Conservation (phyloP, 2,797 vertebrate species). For the Aselliscus stoliczkanus region DNA sequence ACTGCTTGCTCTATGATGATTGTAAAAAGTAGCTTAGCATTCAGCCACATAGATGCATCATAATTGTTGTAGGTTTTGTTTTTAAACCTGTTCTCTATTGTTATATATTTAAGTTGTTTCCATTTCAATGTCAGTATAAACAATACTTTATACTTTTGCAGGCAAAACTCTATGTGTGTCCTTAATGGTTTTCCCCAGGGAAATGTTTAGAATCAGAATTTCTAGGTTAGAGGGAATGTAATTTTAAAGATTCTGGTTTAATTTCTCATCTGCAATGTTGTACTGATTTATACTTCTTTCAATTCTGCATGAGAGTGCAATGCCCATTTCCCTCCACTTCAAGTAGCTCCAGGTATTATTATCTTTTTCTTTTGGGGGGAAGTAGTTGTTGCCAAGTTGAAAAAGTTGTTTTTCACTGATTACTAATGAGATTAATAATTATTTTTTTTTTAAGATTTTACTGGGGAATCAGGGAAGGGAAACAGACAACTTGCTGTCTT, state of each 20-base stretch:
- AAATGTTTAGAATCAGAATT: slow-evolving; percentile 28
- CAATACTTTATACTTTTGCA: neutral
- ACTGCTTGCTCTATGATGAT: neutral
- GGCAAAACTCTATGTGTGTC: neutral
- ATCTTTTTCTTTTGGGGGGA: neutral
- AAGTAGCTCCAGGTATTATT: neutral
- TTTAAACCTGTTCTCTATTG: neutral
- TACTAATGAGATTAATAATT: neutral
- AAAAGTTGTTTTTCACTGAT: neutral
- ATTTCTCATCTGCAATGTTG: neutral
- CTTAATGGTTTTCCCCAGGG: neutral
- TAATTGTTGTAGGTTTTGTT: neutral
- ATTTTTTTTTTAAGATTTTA: no score
- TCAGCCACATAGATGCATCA: neutral
- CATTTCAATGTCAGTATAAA: neutral
- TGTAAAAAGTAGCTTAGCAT: neutral
- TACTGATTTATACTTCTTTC: neutral
- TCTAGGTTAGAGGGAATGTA: neutral
- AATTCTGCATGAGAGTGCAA: neutral
- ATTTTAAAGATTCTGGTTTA: slow-evolving; percentile 6
- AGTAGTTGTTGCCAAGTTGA: neutral
- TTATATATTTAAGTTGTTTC: slow-evolving; percentile 7
- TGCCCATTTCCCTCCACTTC: neutral
- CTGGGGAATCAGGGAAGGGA: no score
- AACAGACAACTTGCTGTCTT: no score